Evolutionary conservation across 2,888 invertebrate species (phyloP).

Genomic region (Odontomyia ornata): DNA sequence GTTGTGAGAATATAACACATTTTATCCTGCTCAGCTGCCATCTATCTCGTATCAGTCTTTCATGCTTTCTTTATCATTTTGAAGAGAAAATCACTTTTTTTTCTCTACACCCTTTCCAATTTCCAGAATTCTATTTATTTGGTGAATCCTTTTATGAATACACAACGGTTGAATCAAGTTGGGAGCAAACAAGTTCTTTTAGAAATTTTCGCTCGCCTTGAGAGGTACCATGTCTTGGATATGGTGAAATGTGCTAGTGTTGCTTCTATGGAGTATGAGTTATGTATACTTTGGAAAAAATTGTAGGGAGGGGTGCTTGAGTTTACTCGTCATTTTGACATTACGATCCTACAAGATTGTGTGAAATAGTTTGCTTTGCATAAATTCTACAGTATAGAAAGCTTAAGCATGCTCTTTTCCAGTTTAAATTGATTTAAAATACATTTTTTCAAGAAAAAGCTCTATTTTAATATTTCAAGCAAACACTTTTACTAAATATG

Average conservation of each 20-base stretch:
- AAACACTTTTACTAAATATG: too few species aligned
- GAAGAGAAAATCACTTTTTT: neutral
- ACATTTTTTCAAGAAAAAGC: too few species aligned
- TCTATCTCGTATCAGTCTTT: neutral
- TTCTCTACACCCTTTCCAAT: slow-evolving; percentile 25
- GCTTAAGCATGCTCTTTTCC: too few species aligned
- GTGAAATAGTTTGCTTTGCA: neutral
- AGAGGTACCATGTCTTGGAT: neutral
- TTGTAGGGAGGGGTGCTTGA: neutral
- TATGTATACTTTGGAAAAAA: too few species aligned
- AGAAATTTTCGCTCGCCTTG: slow-evolving; percentile 1
- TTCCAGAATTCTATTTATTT: slow-evolving; percentile 44
- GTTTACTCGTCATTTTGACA: neutral
- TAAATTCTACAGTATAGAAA: neutral
- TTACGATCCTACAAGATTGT: neutral
- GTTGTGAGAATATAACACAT: too few species aligned
- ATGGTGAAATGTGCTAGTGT: neutral
- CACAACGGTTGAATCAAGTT: slow-evolving; percentile 47
- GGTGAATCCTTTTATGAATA: slow-evolving; percentile 46
- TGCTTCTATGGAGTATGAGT: neutral
- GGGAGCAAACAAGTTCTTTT: slow-evolving; percentile 45
- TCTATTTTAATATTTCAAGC: too few species aligned
- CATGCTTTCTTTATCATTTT: neutral
- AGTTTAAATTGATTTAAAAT: too few species aligned
- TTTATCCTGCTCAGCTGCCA: neutral